Percentiles rank a stretch among this genome's conserved stretches.
Conservation (phyloP, 2,888 invertebrate species). For the Nomada fucata region DNA sequence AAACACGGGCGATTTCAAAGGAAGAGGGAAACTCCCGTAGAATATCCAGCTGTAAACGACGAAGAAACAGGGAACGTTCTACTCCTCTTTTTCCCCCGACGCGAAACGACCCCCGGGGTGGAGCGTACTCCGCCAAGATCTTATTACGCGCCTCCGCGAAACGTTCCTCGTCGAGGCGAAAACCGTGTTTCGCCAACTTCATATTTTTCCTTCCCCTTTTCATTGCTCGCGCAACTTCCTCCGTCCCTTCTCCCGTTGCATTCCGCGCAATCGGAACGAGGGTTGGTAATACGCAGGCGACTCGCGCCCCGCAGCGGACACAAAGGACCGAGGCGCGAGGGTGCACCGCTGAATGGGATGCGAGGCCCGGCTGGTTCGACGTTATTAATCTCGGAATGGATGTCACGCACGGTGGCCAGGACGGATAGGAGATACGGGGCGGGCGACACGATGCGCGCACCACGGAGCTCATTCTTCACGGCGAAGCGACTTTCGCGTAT, state of each 20-base stretch:
- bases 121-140: constrained; percentile 45
- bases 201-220: constrained; percentile 49
- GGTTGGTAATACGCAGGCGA: background rate
- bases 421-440: constrained; percentile 56
- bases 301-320: constrained; percentile 28
- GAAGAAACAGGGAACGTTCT: constrained; percentile 12
- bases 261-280: constrained; percentile 6
- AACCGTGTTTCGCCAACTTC: constrained; percentile 58
- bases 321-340: background rate
- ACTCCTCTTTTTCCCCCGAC: constrained; percentile 20
- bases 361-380: constrained; percentile 45
- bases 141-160: constrained; percentile 74
- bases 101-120: constrained; percentile 23
- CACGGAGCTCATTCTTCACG: constrained; percentile 72
- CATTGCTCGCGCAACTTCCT: constrained; percentile 4
- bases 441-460: constrained; percentile 27
- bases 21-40: background rate
- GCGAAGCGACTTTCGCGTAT: constrained; percentile 67
- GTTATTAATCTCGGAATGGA: constrained; percentile 69
- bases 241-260: constrained; percentile 15
- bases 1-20: background rate
- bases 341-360: constrained; percentile 1
- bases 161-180: constrained; percentile 75
- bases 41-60: background rate
- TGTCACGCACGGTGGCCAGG: constrained; percentile 58